These are phyloP conservation scores for Falco punctatus DNA, from an alignment of 2,113 vertebrate species.

Conservation along the genomic window DNA sequence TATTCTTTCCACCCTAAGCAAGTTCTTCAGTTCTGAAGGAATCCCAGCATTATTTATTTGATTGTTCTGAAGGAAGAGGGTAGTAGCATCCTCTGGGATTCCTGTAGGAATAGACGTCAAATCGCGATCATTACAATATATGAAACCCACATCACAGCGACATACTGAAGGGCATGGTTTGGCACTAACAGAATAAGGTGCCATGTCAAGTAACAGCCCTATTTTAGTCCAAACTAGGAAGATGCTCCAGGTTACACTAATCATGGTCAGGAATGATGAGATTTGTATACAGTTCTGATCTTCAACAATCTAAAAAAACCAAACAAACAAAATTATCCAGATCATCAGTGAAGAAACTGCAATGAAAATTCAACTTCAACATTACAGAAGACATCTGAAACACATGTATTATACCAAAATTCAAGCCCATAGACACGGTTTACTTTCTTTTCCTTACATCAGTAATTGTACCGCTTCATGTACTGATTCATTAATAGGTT, in stretches of 20 bases:
- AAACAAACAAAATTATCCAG: slow-evolving; percentile 64
- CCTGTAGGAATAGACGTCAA: slow-evolving; percentile 96
- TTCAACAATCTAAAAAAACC: slow-evolving; percentile 82
- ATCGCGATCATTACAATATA: slow-evolving; percentile 98
- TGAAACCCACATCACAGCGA: slow-evolving; percentile 96
- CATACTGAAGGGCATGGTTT: slow-evolving; percentile 92
- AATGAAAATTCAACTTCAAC: slow-evolving; percentile 33
- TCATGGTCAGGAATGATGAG: slow-evolving; percentile 88
- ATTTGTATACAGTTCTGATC: slow-evolving; percentile 77
- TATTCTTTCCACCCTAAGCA: slow-evolving; percentile 94
- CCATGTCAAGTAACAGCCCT: slow-evolving; percentile 90
- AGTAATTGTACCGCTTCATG: neutral
- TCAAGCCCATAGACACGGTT: neutral
- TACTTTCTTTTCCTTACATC: neutral
- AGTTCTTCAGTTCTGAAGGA: slow-evolving; percentile 90
- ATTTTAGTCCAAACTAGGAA: slow-evolving; percentile 91
- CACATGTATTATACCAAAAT: neutral
- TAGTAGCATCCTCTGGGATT: slow-evolving; percentile 94
- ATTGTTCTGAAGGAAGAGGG: slow-evolving; percentile 99
- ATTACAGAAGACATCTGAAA: slow-evolving; percentile 41
- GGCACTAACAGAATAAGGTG: slow-evolving; percentile 84
- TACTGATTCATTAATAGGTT: neutral
- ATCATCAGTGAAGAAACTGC: slow-evolving; percentile 46
- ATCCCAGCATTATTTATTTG: slow-evolving; percentile 98
- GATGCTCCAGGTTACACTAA: slow-evolving; percentile 89